Percentiles rank a stretch among this genome's conserved stretches.
These are phyloP conservation scores for Palloptera scutellata DNA, from an alignment of 2,888 invertebrate species.

Conservation along the genomic window DNA sequence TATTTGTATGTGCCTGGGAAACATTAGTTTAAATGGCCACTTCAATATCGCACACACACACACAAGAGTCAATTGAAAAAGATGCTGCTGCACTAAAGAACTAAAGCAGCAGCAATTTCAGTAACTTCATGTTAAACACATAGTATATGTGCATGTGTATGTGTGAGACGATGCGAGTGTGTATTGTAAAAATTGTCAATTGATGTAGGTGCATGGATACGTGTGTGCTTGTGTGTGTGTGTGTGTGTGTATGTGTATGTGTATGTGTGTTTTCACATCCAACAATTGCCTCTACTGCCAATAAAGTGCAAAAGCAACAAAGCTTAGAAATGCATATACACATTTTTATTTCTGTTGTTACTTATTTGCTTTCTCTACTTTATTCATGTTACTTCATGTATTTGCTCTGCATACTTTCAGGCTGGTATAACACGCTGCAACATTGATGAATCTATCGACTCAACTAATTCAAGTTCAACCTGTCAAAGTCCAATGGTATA, in stretches of 20 bases:
- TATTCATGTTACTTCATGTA: conserved; percentile 2
- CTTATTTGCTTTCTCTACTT: neutral
- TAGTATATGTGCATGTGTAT: too few relatives aligned
- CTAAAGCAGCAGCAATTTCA: too few relatives aligned
- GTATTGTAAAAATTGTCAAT: too few relatives aligned
- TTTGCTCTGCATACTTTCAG: conserved; percentile 42
- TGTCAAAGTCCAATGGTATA: conserved; percentile 63
- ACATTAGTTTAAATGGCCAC: neutral
- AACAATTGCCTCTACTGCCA: neutral
- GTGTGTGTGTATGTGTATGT: neutral
- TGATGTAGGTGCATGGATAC: neutral
- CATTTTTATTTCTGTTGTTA: neutral
- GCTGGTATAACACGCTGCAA: conserved; percentile 64
- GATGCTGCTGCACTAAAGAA: too few relatives aligned
- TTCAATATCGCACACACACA: neutral
- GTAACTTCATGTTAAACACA: too few relatives aligned
- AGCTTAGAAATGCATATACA: neutral
- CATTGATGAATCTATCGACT: conserved; percentile 63
- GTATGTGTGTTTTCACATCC: neutral
- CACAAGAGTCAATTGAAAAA: neutral
- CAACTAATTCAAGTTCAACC: conserved; percentile 62
- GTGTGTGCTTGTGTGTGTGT: neutral
- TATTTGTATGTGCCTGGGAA: neutral
- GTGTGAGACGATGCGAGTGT: too few relatives aligned
- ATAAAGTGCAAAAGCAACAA: neutral